Conservation (phyloP, 2,888 invertebrate species). For the Heliconius ethilla region DNA sequence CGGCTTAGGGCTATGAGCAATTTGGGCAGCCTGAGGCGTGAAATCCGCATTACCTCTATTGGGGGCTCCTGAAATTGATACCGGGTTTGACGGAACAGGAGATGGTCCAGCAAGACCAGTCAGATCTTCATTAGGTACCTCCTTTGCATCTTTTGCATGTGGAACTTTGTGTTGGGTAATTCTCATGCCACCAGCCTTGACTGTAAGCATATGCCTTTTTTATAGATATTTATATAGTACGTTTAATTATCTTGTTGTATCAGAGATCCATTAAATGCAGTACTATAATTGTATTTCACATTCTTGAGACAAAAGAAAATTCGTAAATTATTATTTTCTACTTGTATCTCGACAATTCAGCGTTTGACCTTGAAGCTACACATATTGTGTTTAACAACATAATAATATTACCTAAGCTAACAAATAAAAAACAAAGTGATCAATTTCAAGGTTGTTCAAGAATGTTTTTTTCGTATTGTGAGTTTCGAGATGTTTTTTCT, state of each 20-base stretch:
- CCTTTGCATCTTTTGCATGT: slow-evolving; percentile 84
- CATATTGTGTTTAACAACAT: slow-evolving; percentile 61
- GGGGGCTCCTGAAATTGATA: slow-evolving; percentile 89
- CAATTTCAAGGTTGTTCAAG: slow-evolving; percentile 39
- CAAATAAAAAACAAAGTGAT: slow-evolving; percentile 29
- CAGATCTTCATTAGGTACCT: slow-evolving; percentile 85
- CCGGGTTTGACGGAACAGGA: slow-evolving; percentile 88
- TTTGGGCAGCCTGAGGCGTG: slow-evolving; percentile 92
- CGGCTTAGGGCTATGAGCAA: slow-evolving; percentile 90
- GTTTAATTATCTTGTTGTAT: background rate
- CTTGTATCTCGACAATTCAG: slow-evolving; percentile 8
- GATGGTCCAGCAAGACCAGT: slow-evolving; percentile 88
- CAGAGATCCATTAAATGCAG: background rate
- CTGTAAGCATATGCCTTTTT: slow-evolving; percentile 68
- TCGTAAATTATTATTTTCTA: background rate
- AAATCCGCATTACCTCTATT: slow-evolving; percentile 93
- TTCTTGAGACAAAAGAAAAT: background rate
- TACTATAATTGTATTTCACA: background rate
- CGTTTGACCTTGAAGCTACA: slow-evolving; percentile 56
- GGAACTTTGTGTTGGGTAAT: slow-evolving; percentile 93
- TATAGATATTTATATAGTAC: background rate
- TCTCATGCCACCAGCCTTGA: slow-evolving; percentile 96
- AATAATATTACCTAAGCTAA: slow-evolving; percentile 38
- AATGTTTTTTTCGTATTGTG: background rate
- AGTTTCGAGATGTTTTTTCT: background rate